A percentile compares a stretch with the other conserved stretches of the same genome.
These are phyloP conservation scores for Bembecia ichneumoniformis DNA, from an alignment of 2,888 invertebrate genomes.

Conservation along the genomic window DNA sequence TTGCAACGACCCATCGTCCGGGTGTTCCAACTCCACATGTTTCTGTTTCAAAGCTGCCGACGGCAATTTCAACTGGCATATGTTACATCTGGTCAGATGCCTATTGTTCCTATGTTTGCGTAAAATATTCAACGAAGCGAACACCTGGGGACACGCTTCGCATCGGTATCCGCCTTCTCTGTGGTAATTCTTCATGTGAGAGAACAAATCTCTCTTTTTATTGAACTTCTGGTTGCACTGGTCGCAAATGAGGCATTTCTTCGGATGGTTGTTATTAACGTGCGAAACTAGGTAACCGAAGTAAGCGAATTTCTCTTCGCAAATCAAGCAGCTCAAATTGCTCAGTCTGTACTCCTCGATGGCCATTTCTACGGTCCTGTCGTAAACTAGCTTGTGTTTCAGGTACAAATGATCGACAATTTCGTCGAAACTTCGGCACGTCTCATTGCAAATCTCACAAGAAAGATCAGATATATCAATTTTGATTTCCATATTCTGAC, in stretches of 20 bases:
- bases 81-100: constrained; percentile 48
- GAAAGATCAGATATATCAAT: constrained; percentile 48
- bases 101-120: constrained; percentile 51
- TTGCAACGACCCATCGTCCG: constrained; percentile 51
- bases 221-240: constrained; percentile 59
- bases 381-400: constrained; percentile 48
- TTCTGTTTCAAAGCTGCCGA: constrained; percentile 54
- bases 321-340: constrained; percentile 44
- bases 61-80: constrained; percentile 51
- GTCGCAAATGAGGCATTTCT: constrained; percentile 56
- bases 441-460: constrained; percentile 47
- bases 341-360: constrained; percentile 49
- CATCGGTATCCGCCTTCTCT: constrained; percentile 59
- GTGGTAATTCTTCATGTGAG: constrained; percentile 61
- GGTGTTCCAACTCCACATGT: constrained; percentile 54
- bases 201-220: constrained; percentile 53
- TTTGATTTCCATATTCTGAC: constrained; percentile 63
- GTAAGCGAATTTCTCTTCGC: constrained; percentile 50
- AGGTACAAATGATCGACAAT: constrained; percentile 38
- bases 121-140: constrained; percentile 50
- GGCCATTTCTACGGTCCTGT: constrained; percentile 51
- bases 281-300: constrained; percentile 60
- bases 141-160: constrained; percentile 46
- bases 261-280: constrained; percentile 53
- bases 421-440: constrained; percentile 30